A percentile compares a stretch with the other conserved stretches of the same genome.
Evolutionary conservation across 2,888 invertebrate genomes (phyloP).

Genomic region (Adelognathus sp.): DNA sequence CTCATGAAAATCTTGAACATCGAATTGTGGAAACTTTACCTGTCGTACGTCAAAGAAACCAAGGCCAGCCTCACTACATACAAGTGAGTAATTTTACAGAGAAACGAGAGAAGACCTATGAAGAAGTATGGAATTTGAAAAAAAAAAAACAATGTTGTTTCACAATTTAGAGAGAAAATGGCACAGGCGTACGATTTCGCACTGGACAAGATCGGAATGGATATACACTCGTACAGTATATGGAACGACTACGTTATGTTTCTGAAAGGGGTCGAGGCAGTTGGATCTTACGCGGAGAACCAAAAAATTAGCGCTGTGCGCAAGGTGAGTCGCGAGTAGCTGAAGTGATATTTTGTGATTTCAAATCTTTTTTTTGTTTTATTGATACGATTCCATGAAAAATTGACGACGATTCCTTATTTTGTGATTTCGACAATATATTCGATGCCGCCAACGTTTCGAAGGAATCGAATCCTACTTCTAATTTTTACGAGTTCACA

Average conservation of each 20-base stretch:
- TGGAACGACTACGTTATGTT: conserved; percentile 99
- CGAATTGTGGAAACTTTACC: conserved; percentile 98
- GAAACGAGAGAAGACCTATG: background rate
- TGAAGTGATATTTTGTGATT: too few relatives aligned
- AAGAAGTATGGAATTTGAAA: background rate
- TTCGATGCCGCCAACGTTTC: too few relatives aligned
- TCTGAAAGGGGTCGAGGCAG: conserved; percentile 97
- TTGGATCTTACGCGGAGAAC: conserved; percentile 99
- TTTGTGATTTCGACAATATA: too few relatives aligned
- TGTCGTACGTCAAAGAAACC: conserved; percentile 99
- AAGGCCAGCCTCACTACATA: conserved; percentile 95
- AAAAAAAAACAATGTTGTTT: too few relatives aligned
- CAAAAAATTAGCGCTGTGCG: conserved; percentile 99
- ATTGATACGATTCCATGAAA: too few relatives aligned
- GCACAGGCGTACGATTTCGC: conserved; percentile 99
- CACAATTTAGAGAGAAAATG: conserved; percentile 94
- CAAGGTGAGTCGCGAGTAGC: too few relatives aligned
- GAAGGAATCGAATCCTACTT: too few relatives aligned
- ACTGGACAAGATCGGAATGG: conserved; percentile 99
- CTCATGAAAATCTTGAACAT: conserved; percentile 99
- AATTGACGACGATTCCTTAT: too few relatives aligned
- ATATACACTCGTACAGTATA: conserved; percentile 97
- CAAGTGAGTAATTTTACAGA: conserved; percentile 86
- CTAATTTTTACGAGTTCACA: too few relatives aligned
- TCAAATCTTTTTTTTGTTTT: too few relatives aligned